Evolutionary conservation across 2,113 vertebrate species (phyloP).

Genomic region (Brienomyrus brachyistius): DNA sequence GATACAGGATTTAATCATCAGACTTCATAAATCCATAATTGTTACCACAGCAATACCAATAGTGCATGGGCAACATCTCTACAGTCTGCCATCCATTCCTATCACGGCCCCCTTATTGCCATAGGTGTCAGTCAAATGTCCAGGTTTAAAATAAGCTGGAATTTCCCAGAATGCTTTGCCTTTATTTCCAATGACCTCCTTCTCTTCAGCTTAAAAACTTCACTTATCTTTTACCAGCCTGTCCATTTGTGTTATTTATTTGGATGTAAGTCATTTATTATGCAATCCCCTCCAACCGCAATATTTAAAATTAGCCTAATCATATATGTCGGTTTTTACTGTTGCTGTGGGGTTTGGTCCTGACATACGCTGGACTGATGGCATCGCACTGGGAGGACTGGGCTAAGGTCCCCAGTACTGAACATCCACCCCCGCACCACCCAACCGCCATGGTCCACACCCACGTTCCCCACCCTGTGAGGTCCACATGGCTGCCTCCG

Average conservation of each 20-base stretch:
- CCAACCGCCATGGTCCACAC: background rate
- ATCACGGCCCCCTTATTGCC: background rate
- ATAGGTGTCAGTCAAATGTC: background rate
- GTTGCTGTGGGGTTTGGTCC: background rate
- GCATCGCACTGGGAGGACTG: background rate
- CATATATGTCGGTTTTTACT: background rate
- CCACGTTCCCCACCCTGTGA: background rate
- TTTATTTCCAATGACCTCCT: background rate
- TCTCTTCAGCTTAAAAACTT: background rate
- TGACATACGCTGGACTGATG: background rate
- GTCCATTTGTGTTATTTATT: background rate
- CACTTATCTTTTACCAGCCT: background rate
- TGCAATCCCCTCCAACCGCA: too few species aligned
- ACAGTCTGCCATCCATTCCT: background rate
- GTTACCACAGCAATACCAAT: conserved; percentile 29
- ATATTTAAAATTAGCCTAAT: background rate
- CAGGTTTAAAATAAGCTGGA: background rate
- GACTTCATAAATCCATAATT: conserved; percentile 51
- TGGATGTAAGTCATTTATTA: background rate
- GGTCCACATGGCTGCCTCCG: background rate
- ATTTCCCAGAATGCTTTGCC: background rate
- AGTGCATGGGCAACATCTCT: conserved; percentile 15
- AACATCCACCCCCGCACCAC: background rate
- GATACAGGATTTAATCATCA: conserved; percentile 58
- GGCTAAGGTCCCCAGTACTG: background rate